Conservation (phyloP, 2,888 invertebrate species). For the Brachynemurus nebulosus region DNA sequence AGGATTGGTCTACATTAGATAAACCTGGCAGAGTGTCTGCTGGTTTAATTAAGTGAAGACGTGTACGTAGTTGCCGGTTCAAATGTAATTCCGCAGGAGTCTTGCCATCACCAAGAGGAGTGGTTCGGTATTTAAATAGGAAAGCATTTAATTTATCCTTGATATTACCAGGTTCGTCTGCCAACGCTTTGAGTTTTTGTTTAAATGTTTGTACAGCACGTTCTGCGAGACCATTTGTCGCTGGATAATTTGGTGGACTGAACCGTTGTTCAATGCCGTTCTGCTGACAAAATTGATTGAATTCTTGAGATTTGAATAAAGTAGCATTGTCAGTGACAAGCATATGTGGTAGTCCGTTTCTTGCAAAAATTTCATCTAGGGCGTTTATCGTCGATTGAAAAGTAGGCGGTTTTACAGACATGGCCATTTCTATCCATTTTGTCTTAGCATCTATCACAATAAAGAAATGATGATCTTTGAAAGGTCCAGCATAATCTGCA, state of each 20-base stretch:
- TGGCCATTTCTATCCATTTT: not conserved
- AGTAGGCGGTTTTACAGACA: not conserved
- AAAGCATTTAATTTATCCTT: not conserved
- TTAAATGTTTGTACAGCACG: not conserved
- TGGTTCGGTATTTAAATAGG: not conserved
- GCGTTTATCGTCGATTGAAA: not conserved
- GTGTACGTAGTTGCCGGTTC: not conserved
- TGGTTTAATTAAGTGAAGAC: not conserved
- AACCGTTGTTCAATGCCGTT: not conserved
- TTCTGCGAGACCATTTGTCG: not conserved
- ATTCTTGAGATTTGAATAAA: not conserved
- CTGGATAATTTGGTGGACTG: not conserved
- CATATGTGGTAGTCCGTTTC: not conserved
- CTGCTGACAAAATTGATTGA: not conserved
- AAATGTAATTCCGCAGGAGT: not conserved
- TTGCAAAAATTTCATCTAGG: not conserved
- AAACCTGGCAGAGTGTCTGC: not conserved
- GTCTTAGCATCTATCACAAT: constrained; percentile 1
- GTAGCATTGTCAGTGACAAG: not conserved
- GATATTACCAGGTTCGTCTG: not conserved
- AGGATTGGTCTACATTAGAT: no score
- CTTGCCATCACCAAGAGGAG: not conserved
- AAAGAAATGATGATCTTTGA: not conserved
- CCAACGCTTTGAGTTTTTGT: not conserved
- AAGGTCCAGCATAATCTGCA: not conserved